Conservation (phyloP, 2,113 vertebrate species). For the Anarhynchus alexandrinus region DNA sequence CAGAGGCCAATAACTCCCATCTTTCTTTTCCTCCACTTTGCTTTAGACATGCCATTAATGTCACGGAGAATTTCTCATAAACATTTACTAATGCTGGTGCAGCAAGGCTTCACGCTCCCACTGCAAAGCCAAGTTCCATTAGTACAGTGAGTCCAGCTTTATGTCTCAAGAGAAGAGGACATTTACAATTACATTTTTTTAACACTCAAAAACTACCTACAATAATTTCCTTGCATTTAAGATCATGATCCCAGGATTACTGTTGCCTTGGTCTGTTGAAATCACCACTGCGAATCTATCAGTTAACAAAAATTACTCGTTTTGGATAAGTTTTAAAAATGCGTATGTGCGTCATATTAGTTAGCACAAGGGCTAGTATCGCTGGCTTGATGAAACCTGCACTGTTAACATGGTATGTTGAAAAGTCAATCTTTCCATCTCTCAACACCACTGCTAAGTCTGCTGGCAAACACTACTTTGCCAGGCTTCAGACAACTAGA, state of each 20-base stretch:
- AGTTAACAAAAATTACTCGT: not conserved
- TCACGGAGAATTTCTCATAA: not conserved
- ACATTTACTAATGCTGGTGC: not conserved
- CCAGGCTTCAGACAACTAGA: not conserved
- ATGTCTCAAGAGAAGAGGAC: not conserved
- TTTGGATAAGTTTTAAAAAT: not conserved
- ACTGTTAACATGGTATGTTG: rapidly evolving
- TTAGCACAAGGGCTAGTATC: not conserved
- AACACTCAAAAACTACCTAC: not conserved
- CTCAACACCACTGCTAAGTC: not conserved
- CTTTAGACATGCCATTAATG: not conserved
- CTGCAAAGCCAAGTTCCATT: not conserved
- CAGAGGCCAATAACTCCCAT: not conserved
- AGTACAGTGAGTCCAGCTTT: not conserved
- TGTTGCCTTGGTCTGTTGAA: not conserved
- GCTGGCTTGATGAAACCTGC: not conserved
- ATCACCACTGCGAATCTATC: not conserved
- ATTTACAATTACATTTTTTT: not conserved
- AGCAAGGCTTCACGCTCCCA: not conserved
- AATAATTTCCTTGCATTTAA: not conserved
- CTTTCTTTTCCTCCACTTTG: not conserved
- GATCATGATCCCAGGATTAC: not conserved
- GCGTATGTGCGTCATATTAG: too few species aligned
- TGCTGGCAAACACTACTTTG: not conserved
- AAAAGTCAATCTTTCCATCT: not conserved